phyloP scores from a whole-genome alignment of 2,888 invertebrate species.

The Pecten maximus region DNA sequence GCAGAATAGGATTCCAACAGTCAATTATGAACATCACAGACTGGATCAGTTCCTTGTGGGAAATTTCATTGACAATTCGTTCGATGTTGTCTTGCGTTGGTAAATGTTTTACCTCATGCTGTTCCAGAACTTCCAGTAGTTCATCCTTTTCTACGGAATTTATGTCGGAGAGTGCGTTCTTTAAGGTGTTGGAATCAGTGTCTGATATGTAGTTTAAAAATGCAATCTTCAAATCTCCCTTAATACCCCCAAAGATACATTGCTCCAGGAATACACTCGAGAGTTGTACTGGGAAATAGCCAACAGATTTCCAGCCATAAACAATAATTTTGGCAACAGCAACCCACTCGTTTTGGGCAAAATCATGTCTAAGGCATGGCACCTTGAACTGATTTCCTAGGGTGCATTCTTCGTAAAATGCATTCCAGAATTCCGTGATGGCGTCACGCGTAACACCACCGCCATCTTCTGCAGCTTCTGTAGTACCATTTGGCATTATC shows the following conservation, averaged over 20 bases:
- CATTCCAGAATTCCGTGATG: constrained; percentile 50
- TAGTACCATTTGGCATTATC: constrained; percentile 48
- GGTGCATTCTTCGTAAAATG: constrained; percentile 50
- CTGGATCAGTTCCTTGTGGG: constrained; percentile 56
- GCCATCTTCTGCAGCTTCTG: constrained; percentile 48
- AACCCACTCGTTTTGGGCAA: constrained; percentile 51
- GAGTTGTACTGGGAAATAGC: constrained; percentile 49
- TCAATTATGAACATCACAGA: constrained; percentile 50
- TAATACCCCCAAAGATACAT: constrained; percentile 5
- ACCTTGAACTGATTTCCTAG: constrained; percentile 50
- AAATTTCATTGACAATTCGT: constrained; percentile 48
- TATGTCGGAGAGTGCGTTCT: constrained; percentile 40
- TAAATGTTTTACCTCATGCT: constrained; percentile 47
- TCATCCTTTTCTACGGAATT: constrained; percentile 40
- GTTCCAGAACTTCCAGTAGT: constrained; percentile 43
- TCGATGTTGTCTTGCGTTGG: constrained; percentile 45
- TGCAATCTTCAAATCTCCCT: constrained; percentile 34
- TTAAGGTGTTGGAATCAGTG: constrained; percentile 37
- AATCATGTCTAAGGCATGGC: constrained; percentile 49
- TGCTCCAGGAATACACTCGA: constrained; percentile 44
- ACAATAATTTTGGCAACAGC: constrained; percentile 47
- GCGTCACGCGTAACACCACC: constrained; percentile 51
- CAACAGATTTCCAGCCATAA: constrained; percentile 47
- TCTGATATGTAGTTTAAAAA: constrained; percentile 45
- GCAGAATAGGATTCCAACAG: constrained; percentile 43